phyloP scores from a whole-genome alignment of 37 sponge, comb jelly and placozoan genomes.

The Beroe forskalii region DNA sequence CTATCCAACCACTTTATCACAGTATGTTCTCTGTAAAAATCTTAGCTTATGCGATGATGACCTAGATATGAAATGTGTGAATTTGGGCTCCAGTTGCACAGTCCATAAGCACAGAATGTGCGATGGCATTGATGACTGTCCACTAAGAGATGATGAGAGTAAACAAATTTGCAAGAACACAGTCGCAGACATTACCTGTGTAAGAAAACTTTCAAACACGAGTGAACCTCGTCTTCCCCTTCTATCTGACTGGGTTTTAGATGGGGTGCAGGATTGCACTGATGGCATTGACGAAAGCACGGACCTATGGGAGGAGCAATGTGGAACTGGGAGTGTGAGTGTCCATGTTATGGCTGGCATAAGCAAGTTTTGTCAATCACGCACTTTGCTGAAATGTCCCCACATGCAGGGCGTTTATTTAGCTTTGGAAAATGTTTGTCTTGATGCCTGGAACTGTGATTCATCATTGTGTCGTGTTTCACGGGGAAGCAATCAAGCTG shows the following conservation, averaged over 20 bases:
- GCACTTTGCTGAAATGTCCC: background rate
- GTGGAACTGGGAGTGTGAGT: background rate
- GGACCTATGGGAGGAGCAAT: background rate
- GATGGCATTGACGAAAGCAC: background rate
- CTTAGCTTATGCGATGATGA: background rate
- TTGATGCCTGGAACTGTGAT: background rate
- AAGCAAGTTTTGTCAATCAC: background rate
- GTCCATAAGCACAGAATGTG: background rate
- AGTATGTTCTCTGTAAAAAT: background rate
- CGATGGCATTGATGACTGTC: background rate
- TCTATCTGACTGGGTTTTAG: background rate
- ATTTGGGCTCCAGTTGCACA: background rate
- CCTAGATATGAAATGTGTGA: background rate
- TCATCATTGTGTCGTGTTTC: background rate
- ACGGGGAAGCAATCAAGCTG: background rate
- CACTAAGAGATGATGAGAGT: background rate
- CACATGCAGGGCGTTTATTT: background rate
- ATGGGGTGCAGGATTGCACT: background rate
- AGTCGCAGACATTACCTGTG: background rate
- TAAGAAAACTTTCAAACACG: background rate
- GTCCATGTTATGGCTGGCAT: background rate
- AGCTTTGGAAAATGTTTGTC: background rate
- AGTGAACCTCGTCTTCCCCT: background rate
- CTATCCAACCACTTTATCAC: background rate
- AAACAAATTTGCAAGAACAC: background rate